Evolutionary conservation across 2,888 invertebrate species (phyloP).

Genomic region (Bombyx huttoni): DNA sequence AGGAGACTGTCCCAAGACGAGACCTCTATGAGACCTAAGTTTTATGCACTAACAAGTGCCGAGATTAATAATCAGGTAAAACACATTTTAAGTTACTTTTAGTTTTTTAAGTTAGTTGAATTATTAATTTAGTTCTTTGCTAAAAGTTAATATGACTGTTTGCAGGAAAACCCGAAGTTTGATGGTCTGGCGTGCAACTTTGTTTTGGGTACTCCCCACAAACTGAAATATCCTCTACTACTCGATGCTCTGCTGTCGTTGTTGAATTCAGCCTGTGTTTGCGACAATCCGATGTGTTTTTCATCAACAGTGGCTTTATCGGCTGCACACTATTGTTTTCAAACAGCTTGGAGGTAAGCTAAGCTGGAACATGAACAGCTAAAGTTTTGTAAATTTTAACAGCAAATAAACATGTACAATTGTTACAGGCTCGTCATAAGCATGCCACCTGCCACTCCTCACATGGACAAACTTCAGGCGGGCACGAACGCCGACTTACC

Average conservation of each 20-base stretch:
- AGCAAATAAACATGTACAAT: no score
- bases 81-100: no score
- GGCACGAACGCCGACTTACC: constrained; percentile 77
- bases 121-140: no score
- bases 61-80: constrained; percentile 75
- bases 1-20: constrained; percentile 65
- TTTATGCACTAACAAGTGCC: constrained; percentile 88
- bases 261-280: constrained; percentile 83
- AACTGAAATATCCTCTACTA: constrained; percentile 88
- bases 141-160: not conserved
- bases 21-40: constrained; percentile 87
- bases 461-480: constrained; percentile 85
- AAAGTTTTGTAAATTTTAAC: no score
- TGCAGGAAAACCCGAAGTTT: constrained; percentile 88
- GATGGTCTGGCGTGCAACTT: constrained; percentile 96
- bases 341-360: constrained; percentile 82
- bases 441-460: constrained; percentile 90
- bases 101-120: no score
- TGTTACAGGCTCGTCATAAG: constrained; percentile 79
- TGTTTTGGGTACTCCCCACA: constrained; percentile 92
- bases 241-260: constrained; percentile 89
- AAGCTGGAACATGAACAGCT: no score
- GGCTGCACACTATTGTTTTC: constrained; percentile 92
- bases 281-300: constrained; percentile 57
- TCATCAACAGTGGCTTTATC: constrained; percentile 77